These are phyloP conservation scores for Teleopsis dalmanni DNA, from an alignment of 1,140 invertebrate species.

Conservation along the genomic window DNA sequence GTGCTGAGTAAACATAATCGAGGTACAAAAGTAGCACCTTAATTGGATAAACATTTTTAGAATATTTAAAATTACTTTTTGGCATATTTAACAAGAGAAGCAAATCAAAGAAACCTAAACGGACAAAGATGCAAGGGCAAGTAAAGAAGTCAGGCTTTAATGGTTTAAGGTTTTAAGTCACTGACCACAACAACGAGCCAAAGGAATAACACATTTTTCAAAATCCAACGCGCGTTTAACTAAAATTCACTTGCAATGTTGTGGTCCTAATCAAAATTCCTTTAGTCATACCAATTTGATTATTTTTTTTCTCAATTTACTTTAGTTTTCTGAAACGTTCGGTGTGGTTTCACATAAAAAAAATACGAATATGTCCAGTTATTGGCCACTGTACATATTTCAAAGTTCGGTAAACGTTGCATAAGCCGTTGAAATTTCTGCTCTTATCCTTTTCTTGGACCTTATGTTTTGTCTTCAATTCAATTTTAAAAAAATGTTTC, in stretches of 20 bases:
- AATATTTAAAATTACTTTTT: conserved; percentile 34
- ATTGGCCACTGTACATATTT: too few species aligned
- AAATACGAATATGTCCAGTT: too few species aligned
- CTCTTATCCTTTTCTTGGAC: too few species aligned
- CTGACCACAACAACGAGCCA: conserved; percentile 2
- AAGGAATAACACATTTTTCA: conserved; percentile 25
- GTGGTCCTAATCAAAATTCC: conserved; percentile 39
- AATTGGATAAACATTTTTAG: conserved; percentile 45
- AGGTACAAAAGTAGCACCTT: too few species aligned
- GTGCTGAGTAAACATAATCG: too few species aligned
- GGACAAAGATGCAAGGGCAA: not conserved
- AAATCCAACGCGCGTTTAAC: conserved; percentile 32
- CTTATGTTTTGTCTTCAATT: too few species aligned
- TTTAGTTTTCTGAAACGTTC: too few species aligned
- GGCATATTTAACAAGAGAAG: conserved; percentile 13
- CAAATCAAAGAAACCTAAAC: not conserved
- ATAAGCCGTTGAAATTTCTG: too few species aligned
- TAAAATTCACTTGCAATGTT: conserved; percentile 8
- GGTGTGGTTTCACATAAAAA: too few species aligned
- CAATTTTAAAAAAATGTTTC: too few species aligned
- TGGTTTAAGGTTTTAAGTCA: too few species aligned
- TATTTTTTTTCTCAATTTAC: not conserved
- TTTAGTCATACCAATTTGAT: not conserved
- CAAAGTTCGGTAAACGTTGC: too few species aligned
- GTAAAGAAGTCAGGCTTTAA: not conserved